Evolutionary conservation across 2,888 invertebrate genomes (phyloP).

Genomic region (Ganaspis brasiliensis): DNA sequence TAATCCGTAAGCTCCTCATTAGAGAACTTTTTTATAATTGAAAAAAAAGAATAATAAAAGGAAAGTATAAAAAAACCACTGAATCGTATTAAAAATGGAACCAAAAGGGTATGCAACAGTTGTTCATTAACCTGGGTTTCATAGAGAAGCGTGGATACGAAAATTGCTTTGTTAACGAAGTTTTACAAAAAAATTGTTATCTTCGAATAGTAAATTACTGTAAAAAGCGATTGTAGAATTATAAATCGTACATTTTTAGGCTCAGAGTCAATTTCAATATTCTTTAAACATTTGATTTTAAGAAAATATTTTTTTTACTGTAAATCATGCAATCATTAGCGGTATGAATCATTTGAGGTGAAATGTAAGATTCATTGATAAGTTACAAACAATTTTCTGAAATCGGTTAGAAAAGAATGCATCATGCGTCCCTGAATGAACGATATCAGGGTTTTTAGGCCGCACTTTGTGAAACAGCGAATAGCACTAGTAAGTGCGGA

Average conservation of each 20-base stretch:
- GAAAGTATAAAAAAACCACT: not conserved
- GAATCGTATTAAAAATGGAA: not conserved
- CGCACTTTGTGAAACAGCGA: not conserved
- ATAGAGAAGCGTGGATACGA: no score
- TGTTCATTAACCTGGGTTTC: no score
- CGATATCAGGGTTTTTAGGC: conserved; percentile 21
- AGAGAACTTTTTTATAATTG: not conserved
- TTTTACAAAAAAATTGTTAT: no score
- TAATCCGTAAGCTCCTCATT: conserved; percentile 6
- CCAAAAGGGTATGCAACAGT: not conserved
- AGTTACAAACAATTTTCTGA: not conserved
- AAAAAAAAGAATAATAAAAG: not conserved
- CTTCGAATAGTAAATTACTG: no score
- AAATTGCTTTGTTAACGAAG: no score
- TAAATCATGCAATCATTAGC: not conserved
- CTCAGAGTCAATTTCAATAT: no score
- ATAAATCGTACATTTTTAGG: no score
- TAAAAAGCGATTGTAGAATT: no score
- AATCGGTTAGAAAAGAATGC: conserved; percentile 1
- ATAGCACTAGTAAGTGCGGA: not conserved
- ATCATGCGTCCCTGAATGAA: not conserved
- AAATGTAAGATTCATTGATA: not conserved
- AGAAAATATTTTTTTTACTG: no score
- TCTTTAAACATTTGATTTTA: no score
- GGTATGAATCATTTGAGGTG: not conserved